These are phyloP conservation scores for Paelopatides confundens DNA, from an alignment of 53 echinoderm and acorn worm genomes.

Conservation along the genomic window DNA sequence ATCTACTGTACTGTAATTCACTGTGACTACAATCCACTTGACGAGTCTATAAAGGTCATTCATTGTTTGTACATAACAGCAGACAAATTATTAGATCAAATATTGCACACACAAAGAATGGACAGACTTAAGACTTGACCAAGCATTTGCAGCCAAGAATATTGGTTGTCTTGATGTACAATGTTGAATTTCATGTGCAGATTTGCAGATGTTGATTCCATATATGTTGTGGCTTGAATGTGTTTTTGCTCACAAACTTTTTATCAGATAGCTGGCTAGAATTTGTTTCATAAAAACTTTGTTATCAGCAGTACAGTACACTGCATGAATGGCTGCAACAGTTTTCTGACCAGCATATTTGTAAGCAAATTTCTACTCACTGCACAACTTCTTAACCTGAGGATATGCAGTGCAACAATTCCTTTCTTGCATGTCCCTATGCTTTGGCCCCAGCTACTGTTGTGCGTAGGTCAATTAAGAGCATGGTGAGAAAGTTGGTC, in stretches of 20 bases:
- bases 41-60: too few species aligned
- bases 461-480: not conserved
- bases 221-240: not conserved
- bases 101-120: too few species aligned
- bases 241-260: not conserved
- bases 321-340: not conserved
- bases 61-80: too few species aligned
- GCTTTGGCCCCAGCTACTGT: not conserved
- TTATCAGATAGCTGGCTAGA: not conserved
- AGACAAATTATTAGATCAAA: too few species aligned
- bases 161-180: constrained; percentile 40
- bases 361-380: not conserved
- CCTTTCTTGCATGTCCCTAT: not conserved
- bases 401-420: not conserved
- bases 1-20: too few species aligned
- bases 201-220: not conserved
- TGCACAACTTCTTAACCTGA: not conserved
- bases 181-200: not conserved
- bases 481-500: not conserved
- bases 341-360: not conserved
- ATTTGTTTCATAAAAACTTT: not conserved
- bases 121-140: too few species aligned
- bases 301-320: not conserved
- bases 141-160: too few species aligned
- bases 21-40: too few species aligned